Percentiles rank a stretch among this genome's conserved stretches.
Conservation (phyloP, 2,888 invertebrate species). For the Cyaniris semiargus region DNA sequence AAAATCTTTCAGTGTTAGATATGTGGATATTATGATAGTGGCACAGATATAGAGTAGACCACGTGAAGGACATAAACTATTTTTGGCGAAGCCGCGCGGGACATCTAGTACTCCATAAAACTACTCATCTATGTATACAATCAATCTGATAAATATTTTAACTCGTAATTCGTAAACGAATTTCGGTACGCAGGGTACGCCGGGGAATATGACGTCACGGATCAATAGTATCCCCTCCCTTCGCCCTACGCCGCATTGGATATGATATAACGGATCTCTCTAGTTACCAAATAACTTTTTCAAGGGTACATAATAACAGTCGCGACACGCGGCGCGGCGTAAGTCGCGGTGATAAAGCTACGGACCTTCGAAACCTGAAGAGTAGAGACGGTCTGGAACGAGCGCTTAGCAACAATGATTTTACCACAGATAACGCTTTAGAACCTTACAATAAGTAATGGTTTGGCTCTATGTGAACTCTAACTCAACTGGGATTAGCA, state of each 20-base stretch:
- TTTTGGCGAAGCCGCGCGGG: too few species aligned
- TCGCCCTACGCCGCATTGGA: slow-evolving; percentile 36
- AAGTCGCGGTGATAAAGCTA: not conserved
- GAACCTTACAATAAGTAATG: not conserved
- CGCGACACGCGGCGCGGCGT: not conserved
- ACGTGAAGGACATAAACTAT: too few species aligned
- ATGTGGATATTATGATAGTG: too few species aligned
- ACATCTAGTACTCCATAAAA: not conserved
- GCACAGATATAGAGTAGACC: too few species aligned
- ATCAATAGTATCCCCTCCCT: slow-evolving; percentile 46
- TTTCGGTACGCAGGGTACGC: slow-evolving; percentile 36
- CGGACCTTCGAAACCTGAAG: not conserved
- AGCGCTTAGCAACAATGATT: not conserved
- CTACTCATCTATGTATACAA: not conserved
- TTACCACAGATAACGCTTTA: not conserved
- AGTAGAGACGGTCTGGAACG: not conserved
- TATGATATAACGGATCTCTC: slow-evolving; percentile 47
- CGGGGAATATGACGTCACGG: slow-evolving; percentile 51
- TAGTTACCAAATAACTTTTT: slow-evolving; percentile 37
- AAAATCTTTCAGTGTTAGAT: too few species aligned
- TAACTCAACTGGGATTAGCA: not conserved
- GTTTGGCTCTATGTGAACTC: not conserved
- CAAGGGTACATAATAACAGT: slow-evolving; percentile 41
- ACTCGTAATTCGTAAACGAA: slow-evolving; percentile 26
- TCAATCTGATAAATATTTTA: slow-evolving; percentile 1